phyloP scores from a whole-genome alignment of 2,888 invertebrate species.

The Loripinus fragilis region DNA sequence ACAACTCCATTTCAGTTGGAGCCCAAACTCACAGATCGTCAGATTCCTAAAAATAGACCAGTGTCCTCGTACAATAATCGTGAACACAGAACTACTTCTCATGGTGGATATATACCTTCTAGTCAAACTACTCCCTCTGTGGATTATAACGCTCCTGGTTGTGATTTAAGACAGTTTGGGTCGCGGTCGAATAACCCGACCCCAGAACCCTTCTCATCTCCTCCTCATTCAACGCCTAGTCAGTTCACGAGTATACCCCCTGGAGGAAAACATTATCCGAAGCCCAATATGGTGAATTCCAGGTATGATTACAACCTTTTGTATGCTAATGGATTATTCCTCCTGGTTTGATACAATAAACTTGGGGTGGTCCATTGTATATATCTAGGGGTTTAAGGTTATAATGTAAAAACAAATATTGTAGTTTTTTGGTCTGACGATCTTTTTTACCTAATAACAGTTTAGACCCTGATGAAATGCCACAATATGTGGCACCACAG shows the following conservation, averaged over 20 bases:
- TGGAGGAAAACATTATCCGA: slow-evolving; percentile 43
- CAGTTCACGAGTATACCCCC: slow-evolving; percentile 51
- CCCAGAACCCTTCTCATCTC: slow-evolving; percentile 52
- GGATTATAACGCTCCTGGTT: slow-evolving; percentile 23
- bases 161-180: slow-evolving; percentile 17
- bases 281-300: slow-evolving; percentile 35
- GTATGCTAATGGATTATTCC: no score
- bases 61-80: neutral
- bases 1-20: slow-evolving; percentile 41
- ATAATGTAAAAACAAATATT: no score
- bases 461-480: no score
- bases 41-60: slow-evolving; percentile 20
- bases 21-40: slow-evolving; percentile 13
- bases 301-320: slow-evolving; percentile 39
- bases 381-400: no score
- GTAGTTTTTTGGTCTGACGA: no score
- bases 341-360: no score
- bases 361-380: no score
- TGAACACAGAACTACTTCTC: slow-evolving; percentile 24
- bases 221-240: slow-evolving; percentile 31
- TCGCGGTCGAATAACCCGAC: slow-evolving; percentile 48
- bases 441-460: no score
- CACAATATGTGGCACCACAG: no score
- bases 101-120: slow-evolving; percentile 37
- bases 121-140: slow-evolving; percentile 36